phyloP scores from a whole-genome alignment of 2,797 vertebrate genomes.

The Pseudochaenichthys georgianus region DNA sequence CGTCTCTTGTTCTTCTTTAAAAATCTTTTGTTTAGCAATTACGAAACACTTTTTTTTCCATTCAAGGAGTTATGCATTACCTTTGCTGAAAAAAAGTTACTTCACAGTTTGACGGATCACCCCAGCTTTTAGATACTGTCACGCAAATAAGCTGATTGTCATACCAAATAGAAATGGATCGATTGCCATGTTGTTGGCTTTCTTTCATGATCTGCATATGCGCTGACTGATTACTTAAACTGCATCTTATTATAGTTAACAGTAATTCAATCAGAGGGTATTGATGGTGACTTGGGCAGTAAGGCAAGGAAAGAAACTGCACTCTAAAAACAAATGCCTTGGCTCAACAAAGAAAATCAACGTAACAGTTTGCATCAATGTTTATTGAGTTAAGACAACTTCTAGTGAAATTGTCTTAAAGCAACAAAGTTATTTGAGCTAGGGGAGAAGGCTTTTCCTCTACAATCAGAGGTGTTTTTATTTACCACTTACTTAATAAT shows the following conservation, averaged over 20 bases:
- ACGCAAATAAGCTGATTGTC: conserved; percentile 16
- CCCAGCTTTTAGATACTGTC: background rate
- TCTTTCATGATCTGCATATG: conserved; percentile 26
- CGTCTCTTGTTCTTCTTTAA: conserved; percentile 12
- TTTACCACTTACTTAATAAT: too few species aligned
- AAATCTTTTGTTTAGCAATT: conserved; percentile 23
- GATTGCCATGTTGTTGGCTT: background rate
- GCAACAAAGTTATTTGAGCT: too few species aligned
- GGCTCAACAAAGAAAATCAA: too few species aligned
- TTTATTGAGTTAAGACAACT: too few species aligned
- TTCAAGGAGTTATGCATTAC: background rate
- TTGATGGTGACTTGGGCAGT: background rate
- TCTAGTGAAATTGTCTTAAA: too few species aligned
- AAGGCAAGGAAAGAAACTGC: background rate
- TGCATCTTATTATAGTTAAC: conserved; percentile 1
- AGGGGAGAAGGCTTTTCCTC: too few species aligned
- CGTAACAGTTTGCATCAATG: too few species aligned
- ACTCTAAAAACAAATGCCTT: too few species aligned
- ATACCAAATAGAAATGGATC: conserved; percentile 38
- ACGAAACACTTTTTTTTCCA: background rate
- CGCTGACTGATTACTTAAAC: conserved; percentile 5
- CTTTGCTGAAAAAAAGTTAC: background rate
- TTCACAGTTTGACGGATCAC: conserved; percentile 3
- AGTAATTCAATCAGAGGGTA: conserved; percentile 14
- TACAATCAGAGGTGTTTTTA: too few species aligned